Evolutionary conservation across 2,113 vertebrate species (phyloP), one percentile per base, ranked within the genome.

Genomic region (Acanthisitta chloris): DNA sequence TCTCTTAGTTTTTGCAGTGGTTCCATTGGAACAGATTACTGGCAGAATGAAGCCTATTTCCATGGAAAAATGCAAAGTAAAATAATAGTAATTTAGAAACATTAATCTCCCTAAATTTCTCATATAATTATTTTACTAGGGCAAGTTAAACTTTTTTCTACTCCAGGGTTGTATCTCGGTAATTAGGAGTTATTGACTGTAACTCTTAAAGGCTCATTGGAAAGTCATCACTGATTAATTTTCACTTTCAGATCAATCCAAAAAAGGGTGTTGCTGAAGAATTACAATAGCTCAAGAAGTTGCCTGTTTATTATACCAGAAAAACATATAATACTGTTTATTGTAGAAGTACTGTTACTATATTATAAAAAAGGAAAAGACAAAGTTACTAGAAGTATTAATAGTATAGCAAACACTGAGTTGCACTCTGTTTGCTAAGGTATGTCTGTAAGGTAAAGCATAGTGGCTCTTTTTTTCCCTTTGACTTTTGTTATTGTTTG

Each of bases 41-140:
- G 59, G 65, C 88, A 97, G 51, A 74, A 91, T 48, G 55, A 81
- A 88, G 36, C 4, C 2, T 65, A 80, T 90, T 94, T 95, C 72
- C 80, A 52, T 93, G 55, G 67, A 74, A 94, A 92, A 94, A 90
- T 76, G 81, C 51, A 64, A 81, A 91, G 34, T 74, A 67, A 73
- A 91, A 78, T 59, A 78, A 59, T 58, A 73, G 29, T 52, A 43
- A 65, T 58, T 93, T 65, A 88, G 59, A 92, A 83, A 78, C 26
- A 43, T 71, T 54, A 62, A 7, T 89, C 38, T 91, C 86, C 19
- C 76, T 67, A 31, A 77, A 62, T 74, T 86, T 92, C 31, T 89
- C 34, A 43, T 40, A 19, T 71, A 81, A 55, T 70, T 72, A 9
- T 45, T 92, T 48, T 71, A 59, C 28, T 71, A 51, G 12, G 18